Conservation (phyloP, 23 tunicate species). For the Oikopleura vanhoeffeni region DNA sequence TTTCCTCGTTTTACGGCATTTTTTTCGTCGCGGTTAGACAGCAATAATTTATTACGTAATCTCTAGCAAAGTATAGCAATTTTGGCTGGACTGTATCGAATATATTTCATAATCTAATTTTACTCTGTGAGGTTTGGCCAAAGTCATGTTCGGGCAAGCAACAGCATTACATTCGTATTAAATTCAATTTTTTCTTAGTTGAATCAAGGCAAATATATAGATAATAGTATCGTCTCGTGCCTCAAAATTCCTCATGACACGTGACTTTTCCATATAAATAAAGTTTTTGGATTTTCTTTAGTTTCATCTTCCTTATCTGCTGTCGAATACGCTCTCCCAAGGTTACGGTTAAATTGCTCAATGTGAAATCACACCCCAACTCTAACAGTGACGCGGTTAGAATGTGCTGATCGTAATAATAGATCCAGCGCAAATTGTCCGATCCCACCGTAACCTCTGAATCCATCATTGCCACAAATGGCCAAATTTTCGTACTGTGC, state of each 20-base stretch:
- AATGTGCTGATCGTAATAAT: conserved; percentile 4
- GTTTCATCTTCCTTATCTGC: not conserved
- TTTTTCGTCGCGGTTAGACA: no score
- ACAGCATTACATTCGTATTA: not conserved
- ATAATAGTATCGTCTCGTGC: not conserved
- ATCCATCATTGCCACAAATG: not conserved
- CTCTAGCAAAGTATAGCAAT: no score
- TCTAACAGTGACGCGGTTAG: not conserved
- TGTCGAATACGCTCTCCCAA: not conserved
- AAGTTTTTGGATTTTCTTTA: not conserved
- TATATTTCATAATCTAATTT: not conserved
- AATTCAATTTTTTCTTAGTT: not conserved
- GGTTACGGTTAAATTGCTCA: conserved; percentile 3
- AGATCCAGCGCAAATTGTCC: conserved; percentile 13
- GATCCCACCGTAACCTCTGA: conserved; percentile 7
- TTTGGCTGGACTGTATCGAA: no score
- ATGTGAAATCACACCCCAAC: not conserved
- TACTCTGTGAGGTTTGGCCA: not conserved
- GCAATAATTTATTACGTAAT: no score
- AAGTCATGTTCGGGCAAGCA: conserved; percentile 4
- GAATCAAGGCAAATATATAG: not conserved
- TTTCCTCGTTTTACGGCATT: no score
- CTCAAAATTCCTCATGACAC: not conserved
- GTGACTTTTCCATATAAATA: not conserved
- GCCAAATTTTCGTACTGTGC: not conserved